Base-by-base conservation (phyloP, 2,797 vertebrate genomes). In the Dromococcyx pavoninus region DNA sequence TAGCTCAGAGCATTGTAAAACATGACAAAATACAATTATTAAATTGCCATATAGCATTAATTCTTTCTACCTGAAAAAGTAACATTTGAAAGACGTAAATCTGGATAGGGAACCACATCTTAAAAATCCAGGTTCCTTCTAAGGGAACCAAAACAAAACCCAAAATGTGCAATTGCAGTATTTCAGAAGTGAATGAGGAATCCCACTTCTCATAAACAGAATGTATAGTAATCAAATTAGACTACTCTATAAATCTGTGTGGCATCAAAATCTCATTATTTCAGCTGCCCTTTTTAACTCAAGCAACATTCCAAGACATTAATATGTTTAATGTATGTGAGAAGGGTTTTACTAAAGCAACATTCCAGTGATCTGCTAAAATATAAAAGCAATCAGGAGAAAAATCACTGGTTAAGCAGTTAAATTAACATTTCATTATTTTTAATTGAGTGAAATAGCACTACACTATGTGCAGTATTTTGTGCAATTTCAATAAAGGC, bases 401-500 rank as follows among this genome's bases (percentile, higher is more conserved):
- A 91, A 94, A 93, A 93, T 92, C 75, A 92, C 48, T 58, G 37
- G 58, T 91, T 92, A 96, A 83, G 83, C 85, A 88, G 91, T 90
- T 92, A 94, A 91, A 96, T 94, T 93, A 97, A 86, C 89, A 82
- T 95, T 96, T 83, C 74, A 75, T 97, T 95, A 94, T 91, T 97
- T 97, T 96, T 94, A 96, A 96, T 91, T 93, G 87, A 91, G 70
- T 91, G 85, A 96, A 93, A 96, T 86, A 89, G 54, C 81, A 82
- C 90, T 93, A 94, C 72, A 72, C 58, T 91, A 65, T 84, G 61
- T 93, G 92, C 86, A 54, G 51, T 81, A 94, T 93, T 97, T 95
- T 94, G 88, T 89, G 80, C 92, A 73, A 93, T 94, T 96, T 93
- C 81, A 91, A 80, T 92, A 92, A 95, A 94, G 72, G 39, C 79